Conservation (phyloP, 2,888 invertebrate genomes). For the Urechis unicinctus region DNA sequence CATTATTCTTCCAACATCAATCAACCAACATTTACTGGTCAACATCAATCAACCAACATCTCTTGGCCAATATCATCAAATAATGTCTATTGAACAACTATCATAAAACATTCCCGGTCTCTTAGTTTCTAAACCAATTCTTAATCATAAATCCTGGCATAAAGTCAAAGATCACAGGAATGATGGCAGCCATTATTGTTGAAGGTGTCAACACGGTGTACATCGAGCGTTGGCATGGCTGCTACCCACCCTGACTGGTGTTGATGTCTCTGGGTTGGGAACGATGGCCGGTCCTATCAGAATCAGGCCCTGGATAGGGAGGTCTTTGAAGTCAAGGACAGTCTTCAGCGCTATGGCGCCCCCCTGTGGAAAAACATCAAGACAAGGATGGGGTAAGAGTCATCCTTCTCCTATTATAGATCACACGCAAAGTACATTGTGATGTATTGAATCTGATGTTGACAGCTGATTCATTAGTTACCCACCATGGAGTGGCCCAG, state of each 20-base stretch:
- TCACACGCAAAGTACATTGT: background rate
- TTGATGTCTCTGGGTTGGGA: constrained; percentile 26
- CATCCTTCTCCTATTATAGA: background rate
- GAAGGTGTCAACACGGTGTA: no score
- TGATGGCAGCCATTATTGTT: no score
- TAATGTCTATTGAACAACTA: no score
- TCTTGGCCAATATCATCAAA: no score
- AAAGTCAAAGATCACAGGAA: constrained; percentile 19
- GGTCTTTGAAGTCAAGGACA: constrained; percentile 38
- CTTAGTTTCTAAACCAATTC: background rate
- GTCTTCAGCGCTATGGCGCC: constrained; percentile 47
- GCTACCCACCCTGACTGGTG: constrained; percentile 23
- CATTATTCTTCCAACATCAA: background rate
- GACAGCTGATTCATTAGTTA: background rate
- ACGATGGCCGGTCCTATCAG: constrained; percentile 48
- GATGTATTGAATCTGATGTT: background rate
- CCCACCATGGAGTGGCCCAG: constrained; percentile 54
- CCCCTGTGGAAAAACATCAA: constrained; percentile 36
- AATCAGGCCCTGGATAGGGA: constrained; percentile 44
- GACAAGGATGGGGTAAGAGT: no score
- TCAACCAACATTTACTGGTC: no score
- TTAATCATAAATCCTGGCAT: background rate
- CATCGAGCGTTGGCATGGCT: constrained; percentile 24
- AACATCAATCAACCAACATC: no score
- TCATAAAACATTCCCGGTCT: no score